These are phyloP conservation scores for Perccottus glenii DNA, from an alignment of 2,113 vertebrate species.

Conservation along the genomic window DNA sequence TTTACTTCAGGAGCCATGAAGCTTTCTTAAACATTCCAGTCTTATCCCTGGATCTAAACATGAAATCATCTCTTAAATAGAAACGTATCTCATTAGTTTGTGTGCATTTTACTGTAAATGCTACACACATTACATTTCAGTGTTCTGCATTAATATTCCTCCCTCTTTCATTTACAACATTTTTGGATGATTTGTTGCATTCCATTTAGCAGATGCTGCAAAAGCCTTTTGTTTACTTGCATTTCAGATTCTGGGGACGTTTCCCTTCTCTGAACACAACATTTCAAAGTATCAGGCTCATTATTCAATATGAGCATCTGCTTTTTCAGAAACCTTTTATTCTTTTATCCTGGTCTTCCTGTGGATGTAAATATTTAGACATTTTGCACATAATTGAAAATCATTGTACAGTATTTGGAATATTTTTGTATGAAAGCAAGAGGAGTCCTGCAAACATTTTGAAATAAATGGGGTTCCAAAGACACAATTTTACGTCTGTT, in stretches of 20 bases:
- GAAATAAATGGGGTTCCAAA: conserved; percentile 48
- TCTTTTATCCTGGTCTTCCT: conserved; percentile 27
- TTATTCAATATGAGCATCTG: background rate
- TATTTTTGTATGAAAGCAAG: conserved; percentile 69
- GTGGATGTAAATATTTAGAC: conserved; percentile 56
- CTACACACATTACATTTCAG: conserved; percentile 19
- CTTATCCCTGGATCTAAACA: conserved; percentile 20
- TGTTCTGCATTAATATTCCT: conserved; percentile 20
- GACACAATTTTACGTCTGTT: conserved; percentile 7
- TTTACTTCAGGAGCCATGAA: conserved; percentile 11
- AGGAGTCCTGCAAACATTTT: conserved; percentile 29
- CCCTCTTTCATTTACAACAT: conserved; percentile 1
- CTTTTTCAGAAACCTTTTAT: conserved; percentile 6
- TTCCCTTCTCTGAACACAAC: conserved; percentile 16
- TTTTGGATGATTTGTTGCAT: background rate
- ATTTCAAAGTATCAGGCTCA: conserved; percentile 11
- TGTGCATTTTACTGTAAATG: conserved; percentile 15
- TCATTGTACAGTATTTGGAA: conserved; percentile 67
- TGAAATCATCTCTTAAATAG: conserved; percentile 3
- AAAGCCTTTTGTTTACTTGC: conserved; percentile 5
- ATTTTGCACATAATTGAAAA: conserved; percentile 67
- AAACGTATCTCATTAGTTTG: conserved; percentile 30
- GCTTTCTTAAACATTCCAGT: conserved; percentile 38
- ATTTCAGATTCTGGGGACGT: conserved; percentile 20
- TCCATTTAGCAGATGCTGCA: conserved; percentile 20